phyloP scores from a whole-genome alignment of 2,888 invertebrate genomes.

The Prosopocoilus inquinatus region DNA sequence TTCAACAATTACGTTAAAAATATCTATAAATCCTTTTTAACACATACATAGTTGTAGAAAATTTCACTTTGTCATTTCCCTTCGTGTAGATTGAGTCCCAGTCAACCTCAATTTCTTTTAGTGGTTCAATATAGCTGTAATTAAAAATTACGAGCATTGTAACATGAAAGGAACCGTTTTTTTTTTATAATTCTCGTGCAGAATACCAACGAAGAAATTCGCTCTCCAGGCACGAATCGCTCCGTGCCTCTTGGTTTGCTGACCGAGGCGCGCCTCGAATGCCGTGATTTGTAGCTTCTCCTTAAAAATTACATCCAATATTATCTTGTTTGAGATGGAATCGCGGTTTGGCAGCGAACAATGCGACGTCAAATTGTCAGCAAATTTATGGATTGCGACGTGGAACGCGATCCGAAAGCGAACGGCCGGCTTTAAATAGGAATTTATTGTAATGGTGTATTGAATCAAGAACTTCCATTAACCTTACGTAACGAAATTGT shows the following conservation, averaged over 20 bases:
- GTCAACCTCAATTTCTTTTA: too few relatives aligned
- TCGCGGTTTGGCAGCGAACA: constrained; percentile 3
- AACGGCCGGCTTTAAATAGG: constrained; percentile 3
- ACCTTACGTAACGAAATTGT: constrained; percentile 11
- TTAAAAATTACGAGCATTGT: too few relatives aligned
- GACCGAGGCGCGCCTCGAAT: background rate
- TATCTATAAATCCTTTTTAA: too few relatives aligned
- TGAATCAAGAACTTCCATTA: constrained; percentile 10
- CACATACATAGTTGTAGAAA: too few relatives aligned
- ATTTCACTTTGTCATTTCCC: too few relatives aligned
- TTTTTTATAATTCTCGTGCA: background rate
- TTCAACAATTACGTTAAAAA: too few relatives aligned
- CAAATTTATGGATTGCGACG: constrained; percentile 5
- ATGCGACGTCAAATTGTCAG: constrained; percentile 4
- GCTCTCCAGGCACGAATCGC: background rate
- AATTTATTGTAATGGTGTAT: constrained; percentile 9
- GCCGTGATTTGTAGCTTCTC: constrained; percentile 1
- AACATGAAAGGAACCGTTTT: background rate
- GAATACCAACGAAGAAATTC: constrained; percentile 1
- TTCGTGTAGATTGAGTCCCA: too few relatives aligned
- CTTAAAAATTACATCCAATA: constrained; percentile 2
- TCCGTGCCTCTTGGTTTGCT: background rate
- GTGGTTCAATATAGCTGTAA: too few relatives aligned
- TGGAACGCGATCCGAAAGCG: background rate
- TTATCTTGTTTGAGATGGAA: constrained; percentile 1